These are phyloP conservation scores for Pogonocichla stellata DNA, from an alignment of 2,113 vertebrate species.

Conservation along the genomic window DNA sequence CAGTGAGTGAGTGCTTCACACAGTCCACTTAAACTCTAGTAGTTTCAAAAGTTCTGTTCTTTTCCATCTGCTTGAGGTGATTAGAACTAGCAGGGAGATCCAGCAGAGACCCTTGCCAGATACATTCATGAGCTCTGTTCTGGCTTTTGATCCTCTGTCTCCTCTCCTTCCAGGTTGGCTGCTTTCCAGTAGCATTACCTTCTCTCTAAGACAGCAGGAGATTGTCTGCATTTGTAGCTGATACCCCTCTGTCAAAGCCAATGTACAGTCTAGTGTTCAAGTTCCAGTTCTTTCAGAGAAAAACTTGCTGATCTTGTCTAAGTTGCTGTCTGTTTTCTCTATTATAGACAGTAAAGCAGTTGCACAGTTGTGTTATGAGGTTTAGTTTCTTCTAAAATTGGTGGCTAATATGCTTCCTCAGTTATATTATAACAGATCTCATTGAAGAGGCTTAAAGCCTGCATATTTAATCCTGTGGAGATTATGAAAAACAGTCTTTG, in stretches of 20 bases:
- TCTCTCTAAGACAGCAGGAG: constrained; percentile 51
- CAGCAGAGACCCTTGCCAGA: constrained; percentile 52
- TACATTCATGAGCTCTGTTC: constrained; percentile 37
- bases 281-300: constrained; percentile 13
- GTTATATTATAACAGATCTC: neutral
- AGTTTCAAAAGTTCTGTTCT: constrained; percentile 29
- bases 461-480: neutral
- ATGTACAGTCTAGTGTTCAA: constrained; percentile 9
- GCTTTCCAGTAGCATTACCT: constrained; percentile 54
- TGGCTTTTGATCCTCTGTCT: constrained; percentile 53
- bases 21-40: neutral
- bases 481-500: neutral
- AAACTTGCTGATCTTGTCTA: neutral
- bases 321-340: neutral
- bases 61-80: constrained; percentile 59
- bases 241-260: constrained; percentile 44
- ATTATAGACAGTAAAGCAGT: neutral
- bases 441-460: neutral
- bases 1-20: neutral
- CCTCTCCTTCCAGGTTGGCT: constrained; percentile 49
- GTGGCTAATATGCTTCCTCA: neutral
- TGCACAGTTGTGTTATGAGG: neutral
- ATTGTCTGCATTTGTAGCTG: constrained; percentile 16
- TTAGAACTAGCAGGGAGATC: constrained; percentile 48
- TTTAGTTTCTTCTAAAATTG: constrained; percentile 24